Evolutionary conservation across 1,140 invertebrate species (phyloP).

Genomic region (Drosophila oshimai): DNA sequence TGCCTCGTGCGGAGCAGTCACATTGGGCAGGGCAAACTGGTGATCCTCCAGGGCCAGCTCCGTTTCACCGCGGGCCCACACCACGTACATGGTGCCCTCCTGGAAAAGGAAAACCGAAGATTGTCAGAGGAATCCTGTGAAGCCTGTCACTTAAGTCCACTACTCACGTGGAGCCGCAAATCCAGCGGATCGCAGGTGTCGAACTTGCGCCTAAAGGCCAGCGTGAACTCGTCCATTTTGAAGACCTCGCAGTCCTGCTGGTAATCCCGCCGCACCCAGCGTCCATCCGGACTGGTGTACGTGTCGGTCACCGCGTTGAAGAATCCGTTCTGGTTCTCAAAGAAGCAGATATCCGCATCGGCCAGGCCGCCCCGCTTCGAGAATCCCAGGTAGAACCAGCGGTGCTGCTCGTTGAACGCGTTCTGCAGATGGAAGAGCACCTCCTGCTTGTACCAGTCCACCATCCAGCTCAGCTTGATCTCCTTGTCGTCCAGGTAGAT

Average conservation of each 20-base stretch:
- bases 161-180: conserved; percentile 92
- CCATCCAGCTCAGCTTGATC: conserved; percentile 82
- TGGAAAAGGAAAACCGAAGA: conserved; percentile 48
- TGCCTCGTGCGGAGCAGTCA: conserved; percentile 61
- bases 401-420: conserved; percentile 80
- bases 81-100: conserved; percentile 89
- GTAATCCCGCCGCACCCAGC: conserved; percentile 86
- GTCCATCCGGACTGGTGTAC: conserved; percentile 87
- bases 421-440: conserved; percentile 82
- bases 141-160: no score
- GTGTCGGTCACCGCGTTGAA: conserved; percentile 85
- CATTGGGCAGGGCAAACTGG: conserved; percentile 76
- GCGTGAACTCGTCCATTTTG: conserved; percentile 85
- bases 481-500: conserved; percentile 78
- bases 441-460: conserved; percentile 82
- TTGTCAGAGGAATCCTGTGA: neutral
- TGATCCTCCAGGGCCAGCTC: conserved; percentile 82
- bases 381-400: conserved; percentile 95
- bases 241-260: conserved; percentile 92
- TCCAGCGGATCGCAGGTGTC: conserved; percentile 96
- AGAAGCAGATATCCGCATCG: conserved; percentile 93
- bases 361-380: conserved; percentile 92
- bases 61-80: conserved; percentile 86
- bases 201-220: conserved; percentile 92
- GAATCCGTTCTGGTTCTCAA: conserved; percentile 84